Evolutionary conservation across 30 jellyfish, hydroid and myxozoan species (phyloP), one percentile per base, ranked within the genome.

Genomic region (Pseudorhiza aurosa): DNA sequence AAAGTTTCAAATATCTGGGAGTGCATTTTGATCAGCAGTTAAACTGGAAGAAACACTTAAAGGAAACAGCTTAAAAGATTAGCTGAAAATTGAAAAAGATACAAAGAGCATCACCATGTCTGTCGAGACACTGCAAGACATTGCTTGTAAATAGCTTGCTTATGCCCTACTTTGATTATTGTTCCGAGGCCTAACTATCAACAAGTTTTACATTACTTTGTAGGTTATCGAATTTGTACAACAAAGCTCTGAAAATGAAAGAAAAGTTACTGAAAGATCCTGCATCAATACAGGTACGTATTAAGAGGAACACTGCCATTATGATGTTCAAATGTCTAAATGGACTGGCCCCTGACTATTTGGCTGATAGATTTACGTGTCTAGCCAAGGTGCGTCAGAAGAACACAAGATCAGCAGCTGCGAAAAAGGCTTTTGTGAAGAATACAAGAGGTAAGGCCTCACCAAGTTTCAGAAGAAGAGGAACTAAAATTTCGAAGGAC

Each of bases 21-120:
- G 64, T 65, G 60, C 81, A 65, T 65, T 37, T 65, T 65, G 81
- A 65, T n/a, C 81, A 65, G 81, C 81, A 65, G 37, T 65, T 37
- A 40, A 65, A 65, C 65, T 65, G 64, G 81, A 36, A 42, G 65
- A 65, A 65, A 37, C 80, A 65, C 81, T 65, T 31, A 64, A 64
- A 35, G 78, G 59, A 64, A 64, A 64, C 59, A 64, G 78, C 63
- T 64, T 15, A 64, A 28, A 64, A 64, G 78, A 64, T 31, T 32
- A 64, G 78, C 59, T 64, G 29, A 37, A n/a, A 31, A 32, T 6
- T 40, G 8, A 65, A 65, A 65, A 65, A 65, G 39, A 28, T 62
- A 27, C 76, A 27, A 62, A 62, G 76, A 22, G 76, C 50, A 62
- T 62, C 76, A 62, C 51, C 53, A 1, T 62, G 25, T 62, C 55